These are phyloP conservation scores for Hirtodrosophila histrioides DNA, from an alignment of 2,888 invertebrate genomes.

Conservation along the genomic window DNA sequence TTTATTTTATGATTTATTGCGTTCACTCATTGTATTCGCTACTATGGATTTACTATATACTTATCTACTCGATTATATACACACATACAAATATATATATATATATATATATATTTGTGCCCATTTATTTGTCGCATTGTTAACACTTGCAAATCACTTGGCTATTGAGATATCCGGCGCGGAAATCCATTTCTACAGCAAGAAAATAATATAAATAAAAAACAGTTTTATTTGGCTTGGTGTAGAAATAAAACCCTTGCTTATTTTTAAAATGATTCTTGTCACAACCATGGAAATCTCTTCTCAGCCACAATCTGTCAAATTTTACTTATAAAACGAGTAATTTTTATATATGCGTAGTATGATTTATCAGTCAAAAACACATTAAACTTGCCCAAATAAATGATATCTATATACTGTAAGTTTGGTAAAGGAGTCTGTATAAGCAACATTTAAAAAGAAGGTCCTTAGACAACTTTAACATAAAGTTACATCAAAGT, in stretches of 20 bases:
- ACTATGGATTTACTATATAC: constrained; percentile 47
- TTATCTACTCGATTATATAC: constrained; percentile 2
- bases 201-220: constrained; percentile 10
- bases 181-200: constrained; percentile 44
- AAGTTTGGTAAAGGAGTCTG: too few species aligned
- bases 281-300: too few species aligned
- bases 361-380: too few species aligned
- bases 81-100: constrained; percentile 9
- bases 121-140: constrained; percentile 60
- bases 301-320: too few species aligned
- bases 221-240: background rate
- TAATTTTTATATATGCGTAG: too few species aligned
- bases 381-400: too few species aligned
- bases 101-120: constrained; percentile 11
- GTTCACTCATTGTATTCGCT: constrained; percentile 71
- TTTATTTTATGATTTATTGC: constrained; percentile 81
- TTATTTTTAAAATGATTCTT: too few species aligned
- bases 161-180: constrained; percentile 37
- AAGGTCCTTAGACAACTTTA: too few species aligned
- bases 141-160: constrained; percentile 73
- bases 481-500: too few species aligned
- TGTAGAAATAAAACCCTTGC: background rate
- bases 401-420: too few species aligned
- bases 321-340: too few species aligned
- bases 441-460: too few species aligned